A percentile compares a stretch with the other conserved stretches of the same genome.
Conservation (phyloP, 2,113 vertebrate genomes). For the Nothocercus julius region DNA sequence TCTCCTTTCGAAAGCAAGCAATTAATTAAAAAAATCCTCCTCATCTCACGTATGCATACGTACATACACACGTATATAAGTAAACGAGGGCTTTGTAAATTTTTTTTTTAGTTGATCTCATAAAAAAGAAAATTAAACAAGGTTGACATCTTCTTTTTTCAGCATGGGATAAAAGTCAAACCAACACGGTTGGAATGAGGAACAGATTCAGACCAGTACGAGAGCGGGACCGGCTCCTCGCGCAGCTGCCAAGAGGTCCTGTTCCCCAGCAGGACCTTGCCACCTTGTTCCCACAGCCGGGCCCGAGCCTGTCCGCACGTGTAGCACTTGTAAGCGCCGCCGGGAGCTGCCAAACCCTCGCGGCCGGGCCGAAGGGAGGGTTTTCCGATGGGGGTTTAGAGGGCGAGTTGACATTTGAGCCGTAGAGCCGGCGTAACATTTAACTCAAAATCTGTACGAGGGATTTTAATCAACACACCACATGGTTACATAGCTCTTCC, state of each 20-base stretch:
- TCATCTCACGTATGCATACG: neutral
- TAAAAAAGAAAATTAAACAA: neutral
- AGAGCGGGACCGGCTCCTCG: neutral
- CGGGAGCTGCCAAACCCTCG: neutral
- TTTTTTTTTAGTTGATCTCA: neutral
- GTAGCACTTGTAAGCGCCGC: neutral
- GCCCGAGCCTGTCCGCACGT: rapidly evolving
- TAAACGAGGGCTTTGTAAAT: neutral
- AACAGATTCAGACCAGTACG: neutral
- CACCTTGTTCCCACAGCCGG: rapidly evolving
- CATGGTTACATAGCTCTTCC: neutral
- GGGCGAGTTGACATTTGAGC: rapidly evolving
- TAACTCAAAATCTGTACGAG: neutral
- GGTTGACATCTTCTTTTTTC: neutral
- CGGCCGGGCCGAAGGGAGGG: neutral
- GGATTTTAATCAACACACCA: neutral
- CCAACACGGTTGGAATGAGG: neutral
- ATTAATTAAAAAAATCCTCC: constrained; percentile 7
- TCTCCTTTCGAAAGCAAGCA: neutral
- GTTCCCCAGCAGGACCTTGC: neutral
- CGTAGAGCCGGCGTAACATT: neutral
- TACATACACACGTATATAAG: too few species aligned
- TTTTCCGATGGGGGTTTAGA: neutral
- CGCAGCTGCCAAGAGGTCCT: rapidly evolving
- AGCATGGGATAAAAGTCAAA: neutral